A percentile compares a stretch with the other conserved stretches of the same genome.
phyloP scores from a whole-genome alignment of 2,113 vertebrate genomes.

The Brachirus orientalis region DNA sequence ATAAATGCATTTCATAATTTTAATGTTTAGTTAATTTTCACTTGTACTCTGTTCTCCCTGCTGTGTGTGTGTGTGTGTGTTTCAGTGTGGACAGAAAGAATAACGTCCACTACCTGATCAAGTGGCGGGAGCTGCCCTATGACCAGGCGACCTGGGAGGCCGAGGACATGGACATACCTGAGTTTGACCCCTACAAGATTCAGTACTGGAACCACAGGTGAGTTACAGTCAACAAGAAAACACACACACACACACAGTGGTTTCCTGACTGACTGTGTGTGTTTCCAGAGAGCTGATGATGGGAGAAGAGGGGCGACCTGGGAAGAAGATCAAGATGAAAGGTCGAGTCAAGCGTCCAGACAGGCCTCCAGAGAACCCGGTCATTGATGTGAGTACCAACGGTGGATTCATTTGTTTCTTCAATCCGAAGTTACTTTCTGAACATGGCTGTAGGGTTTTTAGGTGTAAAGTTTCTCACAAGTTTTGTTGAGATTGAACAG shows the following conservation, averaged over 20 bases:
- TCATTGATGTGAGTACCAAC: slow-evolving; percentile 88
- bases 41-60: background rate
- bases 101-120: slow-evolving; percentile 95
- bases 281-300: slow-evolving; percentile 91
- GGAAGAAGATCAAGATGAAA: slow-evolving; percentile 93
- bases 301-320: slow-evolving; percentile 94
- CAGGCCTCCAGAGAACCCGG: slow-evolving; percentile 94
- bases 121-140: slow-evolving; percentile 93
- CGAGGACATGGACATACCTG: slow-evolving; percentile 93
- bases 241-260: background rate
- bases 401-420: too few species aligned
- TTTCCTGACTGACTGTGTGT: background rate
- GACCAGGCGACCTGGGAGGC: slow-evolving; percentile 97
- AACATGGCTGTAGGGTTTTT: too few species aligned
- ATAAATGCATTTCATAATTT: too few species aligned
- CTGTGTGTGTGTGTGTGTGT: background rate
- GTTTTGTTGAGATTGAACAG: too few species aligned
- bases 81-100: slow-evolving; percentile 94
- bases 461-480: too few species aligned
- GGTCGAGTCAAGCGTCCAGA: slow-evolving; percentile 89
- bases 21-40: too few species aligned
- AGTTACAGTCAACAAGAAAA: background rate
- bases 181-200: slow-evolving; percentile 89
- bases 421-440: too few species aligned
- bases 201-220: slow-evolving; percentile 97